These are phyloP conservation scores for Gymnarchus niloticus DNA, from an alignment of 2,113 vertebrate genomes.

Conservation along the genomic window DNA sequence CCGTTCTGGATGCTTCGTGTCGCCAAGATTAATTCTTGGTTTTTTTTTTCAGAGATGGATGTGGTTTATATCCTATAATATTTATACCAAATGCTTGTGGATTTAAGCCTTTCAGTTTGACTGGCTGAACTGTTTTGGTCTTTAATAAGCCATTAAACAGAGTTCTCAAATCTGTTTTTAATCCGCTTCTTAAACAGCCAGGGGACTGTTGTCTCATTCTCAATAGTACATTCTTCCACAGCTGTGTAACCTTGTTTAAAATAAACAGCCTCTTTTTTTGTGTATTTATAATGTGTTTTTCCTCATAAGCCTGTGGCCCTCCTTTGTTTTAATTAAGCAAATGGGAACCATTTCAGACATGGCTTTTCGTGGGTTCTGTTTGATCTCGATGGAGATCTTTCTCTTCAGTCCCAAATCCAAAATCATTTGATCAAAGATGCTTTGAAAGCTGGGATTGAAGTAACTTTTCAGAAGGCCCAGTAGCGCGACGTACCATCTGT, in stretches of 20 bases:
- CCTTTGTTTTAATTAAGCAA: slow-evolving; percentile 32
- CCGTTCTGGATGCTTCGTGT: background rate
- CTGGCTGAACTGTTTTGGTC: slow-evolving; percentile 23
- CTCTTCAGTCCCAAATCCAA: background rate
- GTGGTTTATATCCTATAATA: background rate
- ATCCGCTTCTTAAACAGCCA: slow-evolving; percentile 53
- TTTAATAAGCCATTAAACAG: slow-evolving; percentile 37
- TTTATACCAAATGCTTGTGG: background rate
- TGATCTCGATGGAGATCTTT: background rate
- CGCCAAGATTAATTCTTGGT: background rate
- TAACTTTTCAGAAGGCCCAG: background rate
- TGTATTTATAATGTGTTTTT: slow-evolving; percentile 24
- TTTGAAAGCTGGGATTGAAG: background rate
- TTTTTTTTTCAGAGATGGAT: background rate
- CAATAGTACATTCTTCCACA: slow-evolving; percentile 53
- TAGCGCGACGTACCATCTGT: slow-evolving; percentile 1
- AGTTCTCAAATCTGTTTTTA: slow-evolving; percentile 51
- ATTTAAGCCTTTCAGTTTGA: background rate
- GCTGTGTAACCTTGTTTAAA: slow-evolving; percentile 49
- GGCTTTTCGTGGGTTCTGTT: slow-evolving; percentile 4
- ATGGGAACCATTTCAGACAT: slow-evolving; percentile 28
- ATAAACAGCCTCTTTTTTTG: slow-evolving; percentile 22
- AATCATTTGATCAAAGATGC: background rate
- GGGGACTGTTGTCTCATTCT: slow-evolving; percentile 55
- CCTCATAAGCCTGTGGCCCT: background rate